phyloP scores from a whole-genome alignment of 2,113 vertebrate genomes.

The Poecilia latipinna region DNA sequence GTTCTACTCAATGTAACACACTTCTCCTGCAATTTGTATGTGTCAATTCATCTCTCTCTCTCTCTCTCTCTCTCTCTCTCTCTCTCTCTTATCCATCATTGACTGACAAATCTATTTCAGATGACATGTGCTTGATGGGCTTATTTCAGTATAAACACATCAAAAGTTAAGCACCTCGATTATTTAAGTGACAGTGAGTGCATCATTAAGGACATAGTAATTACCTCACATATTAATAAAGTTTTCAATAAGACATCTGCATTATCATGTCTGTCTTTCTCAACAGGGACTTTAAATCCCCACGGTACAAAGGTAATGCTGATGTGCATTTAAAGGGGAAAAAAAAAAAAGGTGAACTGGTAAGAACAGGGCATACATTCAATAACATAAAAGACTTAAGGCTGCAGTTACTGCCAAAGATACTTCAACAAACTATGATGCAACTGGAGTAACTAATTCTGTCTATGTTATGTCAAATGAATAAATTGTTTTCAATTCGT shows the following conservation, averaged over 20 bases:
- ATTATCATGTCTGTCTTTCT: constrained; percentile 60
- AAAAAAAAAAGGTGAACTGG: constrained; percentile 34
- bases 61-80: background rate
- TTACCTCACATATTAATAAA: constrained; percentile 75
- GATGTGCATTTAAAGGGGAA: constrained; percentile 10
- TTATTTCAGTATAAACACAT: constrained; percentile 71
- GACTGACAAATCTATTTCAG: constrained; percentile 31
- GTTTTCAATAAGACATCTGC: constrained; percentile 79
- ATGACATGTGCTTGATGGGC: constrained; percentile 66
- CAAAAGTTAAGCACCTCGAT: constrained; percentile 74
- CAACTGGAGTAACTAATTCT: too few relatives aligned
- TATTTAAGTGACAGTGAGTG: constrained; percentile 75
- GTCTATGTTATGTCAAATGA: background rate
- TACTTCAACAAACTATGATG: too few relatives aligned
- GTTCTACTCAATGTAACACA: background rate
- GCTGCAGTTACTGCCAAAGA: too few relatives aligned
- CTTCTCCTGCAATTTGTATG: too few relatives aligned
- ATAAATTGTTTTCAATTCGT: background rate
- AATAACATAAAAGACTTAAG: constrained; percentile 35
- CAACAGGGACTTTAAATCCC: constrained; percentile 63
- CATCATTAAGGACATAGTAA: constrained; percentile 71
- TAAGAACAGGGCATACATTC: constrained; percentile 37
- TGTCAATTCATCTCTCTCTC: background rate
- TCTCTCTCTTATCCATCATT: background rate
- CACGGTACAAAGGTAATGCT: constrained; percentile 52